These are phyloP conservation scores for Thymelicus sylvestris DNA, from an alignment of 2,888 invertebrate species.

Conservation along the genomic window DNA sequence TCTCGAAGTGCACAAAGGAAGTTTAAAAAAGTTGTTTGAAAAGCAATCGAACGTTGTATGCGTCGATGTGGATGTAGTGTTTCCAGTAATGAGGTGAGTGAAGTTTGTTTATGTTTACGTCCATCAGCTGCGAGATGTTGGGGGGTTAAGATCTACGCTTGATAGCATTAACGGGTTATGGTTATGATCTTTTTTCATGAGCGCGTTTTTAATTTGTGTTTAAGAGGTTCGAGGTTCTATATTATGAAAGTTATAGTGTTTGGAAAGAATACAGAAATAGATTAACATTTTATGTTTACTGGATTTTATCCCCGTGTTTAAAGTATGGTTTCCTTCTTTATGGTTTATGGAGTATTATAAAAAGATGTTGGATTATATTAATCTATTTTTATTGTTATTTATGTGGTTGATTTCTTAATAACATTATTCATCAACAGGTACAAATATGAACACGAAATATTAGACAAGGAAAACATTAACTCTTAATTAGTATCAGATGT, in stretches of 20 bases:
- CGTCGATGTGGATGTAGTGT: slow-evolving; percentile 62
- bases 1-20: slow-evolving; percentile 53
- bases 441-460: too few relatives aligned
- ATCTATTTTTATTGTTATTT: neutral
- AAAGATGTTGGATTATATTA: neutral
- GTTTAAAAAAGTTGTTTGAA: slow-evolving; percentile 46
- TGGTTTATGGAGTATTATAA: neutral
- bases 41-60: slow-evolving; percentile 53
- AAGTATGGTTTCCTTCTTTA: neutral
- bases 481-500: too few relatives aligned
- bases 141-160: slow-evolving; percentile 30
- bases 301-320: neutral
- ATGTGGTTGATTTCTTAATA: too few relatives aligned
- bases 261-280: neutral
- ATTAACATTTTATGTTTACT: neutral
- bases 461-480: too few relatives aligned
- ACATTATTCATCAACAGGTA: too few relatives aligned
- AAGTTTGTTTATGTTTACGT: slow-evolving; percentile 56
- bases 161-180: slow-evolving; percentile 8
- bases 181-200: slow-evolving; percentile 28
- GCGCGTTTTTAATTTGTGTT: slow-evolving; percentile 18
- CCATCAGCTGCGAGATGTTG: slow-evolving; percentile 65
- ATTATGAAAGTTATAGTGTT: neutral
- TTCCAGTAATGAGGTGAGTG: slow-evolving; percentile 67
- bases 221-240: slow-evolving; percentile 3